Evolutionary conservation across 2,113 vertebrate species (phyloP).

Genomic region (Cyphomyrus plagiostoma): DNA sequence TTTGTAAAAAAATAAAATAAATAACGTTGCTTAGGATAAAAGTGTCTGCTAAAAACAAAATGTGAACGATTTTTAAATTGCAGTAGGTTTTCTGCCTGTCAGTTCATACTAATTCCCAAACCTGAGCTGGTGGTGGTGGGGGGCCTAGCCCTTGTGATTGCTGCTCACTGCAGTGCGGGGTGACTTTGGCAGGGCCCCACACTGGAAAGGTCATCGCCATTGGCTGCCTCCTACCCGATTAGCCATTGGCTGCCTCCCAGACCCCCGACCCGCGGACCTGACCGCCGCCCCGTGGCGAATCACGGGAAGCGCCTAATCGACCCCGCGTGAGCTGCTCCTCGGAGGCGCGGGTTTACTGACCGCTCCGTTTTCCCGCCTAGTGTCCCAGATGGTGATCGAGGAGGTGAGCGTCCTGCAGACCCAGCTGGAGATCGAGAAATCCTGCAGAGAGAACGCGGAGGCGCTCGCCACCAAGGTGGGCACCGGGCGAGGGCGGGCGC

Average conservation of each 20-base stretch:
- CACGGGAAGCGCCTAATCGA: not conserved
- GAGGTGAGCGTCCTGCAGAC: slow-evolving; percentile 69
- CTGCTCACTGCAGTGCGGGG: not conserved
- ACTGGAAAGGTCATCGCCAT: not conserved
- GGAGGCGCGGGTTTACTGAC: not conserved
- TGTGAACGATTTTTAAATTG: not conserved
- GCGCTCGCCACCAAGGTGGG: slow-evolving; percentile 67
- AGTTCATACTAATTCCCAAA: not conserved
- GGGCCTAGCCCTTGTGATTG: not conserved
- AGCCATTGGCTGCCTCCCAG: not conserved
- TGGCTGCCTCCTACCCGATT: not conserved
- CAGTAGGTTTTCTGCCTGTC: not conserved
- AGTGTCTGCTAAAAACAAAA: not conserved
- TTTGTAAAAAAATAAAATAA: not conserved
- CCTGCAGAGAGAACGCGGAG: slow-evolving; percentile 69
- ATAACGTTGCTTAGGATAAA: not conserved
- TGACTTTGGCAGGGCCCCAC: not conserved
- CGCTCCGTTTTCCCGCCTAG: slow-evolving; percentile 37
- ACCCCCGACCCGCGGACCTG: not conserved
- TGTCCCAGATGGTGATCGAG: slow-evolving; percentile 76
- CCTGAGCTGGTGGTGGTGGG: not conserved
- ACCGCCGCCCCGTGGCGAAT: not conserved
- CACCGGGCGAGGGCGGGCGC: not conserved
- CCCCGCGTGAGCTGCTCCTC: not conserved
- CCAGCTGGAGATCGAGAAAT: slow-evolving; percentile 72